Base-by-base conservation (phyloP, 2,888 invertebrate species). In the Drosophila borborema region DNA sequence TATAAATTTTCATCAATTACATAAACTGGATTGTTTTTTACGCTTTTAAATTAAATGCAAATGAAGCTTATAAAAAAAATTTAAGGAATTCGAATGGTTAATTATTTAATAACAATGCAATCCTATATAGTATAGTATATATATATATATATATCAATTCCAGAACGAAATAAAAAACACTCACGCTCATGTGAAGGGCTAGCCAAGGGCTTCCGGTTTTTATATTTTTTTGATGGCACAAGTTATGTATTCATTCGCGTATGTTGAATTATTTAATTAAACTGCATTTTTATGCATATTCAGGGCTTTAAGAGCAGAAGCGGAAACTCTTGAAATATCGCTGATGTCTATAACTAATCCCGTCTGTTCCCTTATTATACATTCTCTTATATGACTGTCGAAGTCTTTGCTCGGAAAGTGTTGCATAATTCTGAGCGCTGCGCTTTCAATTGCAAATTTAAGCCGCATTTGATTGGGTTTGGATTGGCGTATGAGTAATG, bases 361-460 rank as follows among this genome's bases (percentile, higher is more conserved):
- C 12, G 5, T 48, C 5, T 5, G 16, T 40, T 5, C 40, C 40
- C 40, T 16, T 8, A 40, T n/a, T n/a, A 2, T n/a, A 3, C 3
- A n/a, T 9, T 9, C 41, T 9, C 41, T 18, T 18, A 18, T 12
- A 5, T 12, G n/a, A 5, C 31, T 49, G 4, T 10, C 16, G 2
- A 31, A 34, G 18, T 34, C 46, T 64, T 12, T n/a, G 9, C 9
- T 18, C 34, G 36, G 7, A 69, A 63, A 69, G 61, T 76, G 66
- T 78, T 81, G 86, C 85, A 85, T 81, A 87, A 66, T 72, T 80
- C 70, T 56, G 49, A 60, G 85, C 68, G 73, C 49, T 48, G 53
- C 28, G 58, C 5, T 67, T 63, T 56, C 28, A 49, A 43, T 43
- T 40, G 60, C 43, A 45, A 48, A 59, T 65, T 69, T 53, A 64